Evolutionary conservation across 2,888 invertebrate genomes (phyloP), one percentile per base, ranked within the genome.

Genomic region (Eupithecia pulchellata): DNA sequence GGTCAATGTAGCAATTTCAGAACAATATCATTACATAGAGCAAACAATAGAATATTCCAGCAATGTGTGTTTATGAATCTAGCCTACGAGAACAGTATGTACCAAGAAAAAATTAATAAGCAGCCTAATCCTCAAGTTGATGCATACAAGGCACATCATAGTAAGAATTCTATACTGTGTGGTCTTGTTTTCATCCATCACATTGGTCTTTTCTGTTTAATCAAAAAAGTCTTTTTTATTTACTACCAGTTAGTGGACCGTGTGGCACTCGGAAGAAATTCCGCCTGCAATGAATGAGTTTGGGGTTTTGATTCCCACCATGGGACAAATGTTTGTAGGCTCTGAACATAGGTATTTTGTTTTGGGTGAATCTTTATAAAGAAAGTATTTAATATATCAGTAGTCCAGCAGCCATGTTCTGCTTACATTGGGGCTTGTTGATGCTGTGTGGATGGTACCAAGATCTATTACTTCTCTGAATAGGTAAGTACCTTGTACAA

Each of bases 401-500:
- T 13, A 13, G 13, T 13, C 2, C 13, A n/a, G n/a, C n/a, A n/a
- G n/a, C n/a, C n/a, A n/a, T n/a, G n/a, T n/a, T n/a, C n/a, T n/a
- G n/a, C n/a, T n/a, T n/a, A n/a, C n/a, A n/a, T n/a, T n/a, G n/a
- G n/a, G 13, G 34, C 13, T 36, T 13, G 13, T 13, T 36, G 34
- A 13, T 36, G 13, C 34, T 13, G 34, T 36, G 34, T 36, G 34
- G 34, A 1, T 36, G 11, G 32, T 36, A 42, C n/a, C 20, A 20
- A 34, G 25, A 27, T 36, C 58, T 29, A 1, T 17, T 20, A 5
- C n/a, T n/a, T n/a, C n/a, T 20, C 4, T 20, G 32, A 47, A 60
- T 14, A n/a, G 11, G 13, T 20, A 13, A 4, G 11, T 74, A 89
- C 97, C 98, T 84, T 98, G 94, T 63, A 98, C 97, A 90, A 96